Conservation (phyloP, 2,797 vertebrate species). For the Sebastes baramenuke region DNA sequence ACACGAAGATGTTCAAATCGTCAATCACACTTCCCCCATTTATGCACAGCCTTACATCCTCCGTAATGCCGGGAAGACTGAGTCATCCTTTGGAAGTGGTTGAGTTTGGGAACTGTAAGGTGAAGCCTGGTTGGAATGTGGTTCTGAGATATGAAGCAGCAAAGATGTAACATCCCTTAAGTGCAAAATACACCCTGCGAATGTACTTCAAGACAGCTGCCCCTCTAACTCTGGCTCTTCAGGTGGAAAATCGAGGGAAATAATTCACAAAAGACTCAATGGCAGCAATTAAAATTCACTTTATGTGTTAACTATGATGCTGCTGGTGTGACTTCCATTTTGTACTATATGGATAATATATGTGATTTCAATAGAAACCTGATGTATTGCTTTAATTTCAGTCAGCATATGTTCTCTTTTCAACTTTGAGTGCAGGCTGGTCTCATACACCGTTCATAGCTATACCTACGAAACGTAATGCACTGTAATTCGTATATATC, state of each 20-base stretch:
- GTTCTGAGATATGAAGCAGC: constrained; percentile 6
- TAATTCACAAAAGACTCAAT: not conserved
- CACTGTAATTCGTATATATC: no score
- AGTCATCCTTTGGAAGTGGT: constrained; percentile 23
- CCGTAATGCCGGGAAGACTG: constrained; percentile 15
- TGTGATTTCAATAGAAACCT: not conserved
- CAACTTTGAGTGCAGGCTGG: no score
- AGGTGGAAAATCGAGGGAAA: not conserved
- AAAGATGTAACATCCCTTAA: constrained; percentile 1
- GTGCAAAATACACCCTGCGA: not conserved
- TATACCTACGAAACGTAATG: no score
- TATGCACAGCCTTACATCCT: not conserved
- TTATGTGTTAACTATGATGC: not conserved
- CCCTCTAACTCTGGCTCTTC: not conserved
- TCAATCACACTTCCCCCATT: not conserved
- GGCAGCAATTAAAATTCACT: not conserved
- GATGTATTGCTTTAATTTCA: not conserved
- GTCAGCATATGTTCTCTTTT: not conserved
- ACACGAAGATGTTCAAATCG: not conserved
- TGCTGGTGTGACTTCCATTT: not conserved
- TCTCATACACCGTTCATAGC: no score
- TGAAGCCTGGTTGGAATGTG: constrained; percentile 8
- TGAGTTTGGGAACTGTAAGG: not conserved
- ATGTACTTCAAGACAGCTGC: not conserved
- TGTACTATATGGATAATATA: not conserved